phyloP scores from a whole-genome alignment of 2,113 vertebrate genomes.

The Pteruthius melanotis region DNA sequence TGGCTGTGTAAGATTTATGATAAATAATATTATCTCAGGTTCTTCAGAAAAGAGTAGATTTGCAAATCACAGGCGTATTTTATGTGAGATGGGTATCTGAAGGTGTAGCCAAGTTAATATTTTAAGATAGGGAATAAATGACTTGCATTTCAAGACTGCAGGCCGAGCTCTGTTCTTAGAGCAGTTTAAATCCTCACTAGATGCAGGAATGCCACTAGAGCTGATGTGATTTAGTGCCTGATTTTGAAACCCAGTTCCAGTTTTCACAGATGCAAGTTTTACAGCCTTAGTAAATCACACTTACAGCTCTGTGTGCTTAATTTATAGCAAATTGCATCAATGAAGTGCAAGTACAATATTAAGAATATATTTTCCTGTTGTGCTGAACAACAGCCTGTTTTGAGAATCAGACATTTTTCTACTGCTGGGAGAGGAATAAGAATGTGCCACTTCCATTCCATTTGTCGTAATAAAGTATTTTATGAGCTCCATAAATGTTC shows the following conservation, averaged over 20 bases:
- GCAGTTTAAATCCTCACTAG: background rate
- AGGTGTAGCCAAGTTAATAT: background rate
- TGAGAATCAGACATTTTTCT: background rate
- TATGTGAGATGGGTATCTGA: background rate
- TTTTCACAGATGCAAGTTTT: conserved; percentile 15
- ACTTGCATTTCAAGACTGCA: background rate
- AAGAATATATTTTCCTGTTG: background rate
- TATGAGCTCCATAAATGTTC: background rate
- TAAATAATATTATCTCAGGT: background rate
- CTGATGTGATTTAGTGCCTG: background rate
- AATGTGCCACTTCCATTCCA: background rate
- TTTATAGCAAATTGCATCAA: background rate
- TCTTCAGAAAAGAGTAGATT: background rate
- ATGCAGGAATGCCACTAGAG: background rate
- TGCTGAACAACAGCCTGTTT: background rate
- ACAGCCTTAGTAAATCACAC: background rate
- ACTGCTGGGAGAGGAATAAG: background rate
- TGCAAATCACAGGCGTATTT: background rate
- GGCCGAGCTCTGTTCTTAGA: background rate
- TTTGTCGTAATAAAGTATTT: background rate
- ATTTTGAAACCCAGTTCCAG: background rate
- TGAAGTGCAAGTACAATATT: background rate
- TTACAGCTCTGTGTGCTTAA: background rate
- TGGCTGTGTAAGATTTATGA: background rate
- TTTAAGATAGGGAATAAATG: background rate